Evolutionary conservation across 2,113 vertebrate genomes (phyloP), one percentile per base, ranked within the genome.

Genomic region (Ictalurus punctatus): DNA sequence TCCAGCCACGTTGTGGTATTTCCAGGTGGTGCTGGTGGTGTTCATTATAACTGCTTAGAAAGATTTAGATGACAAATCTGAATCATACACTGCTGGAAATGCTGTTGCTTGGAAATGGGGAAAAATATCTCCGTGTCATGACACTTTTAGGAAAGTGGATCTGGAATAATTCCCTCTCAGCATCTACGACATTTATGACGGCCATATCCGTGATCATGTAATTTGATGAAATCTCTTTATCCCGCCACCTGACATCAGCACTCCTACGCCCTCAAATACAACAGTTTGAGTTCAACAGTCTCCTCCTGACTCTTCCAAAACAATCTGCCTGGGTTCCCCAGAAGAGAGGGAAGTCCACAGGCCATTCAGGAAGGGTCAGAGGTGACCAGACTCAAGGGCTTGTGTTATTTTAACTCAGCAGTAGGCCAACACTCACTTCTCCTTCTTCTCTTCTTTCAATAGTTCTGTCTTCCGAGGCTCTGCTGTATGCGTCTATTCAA

Each of bases 381-480:
- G 93, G 92, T 93, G 90, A 90, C 90, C 86, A 90, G 89, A 87
- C 89, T 89, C 73, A 71, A 90, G 90, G 89, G 91, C 73, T 83
- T 84, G 71, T 94, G 92, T 94, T 95, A 90, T 94, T 93, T 17
- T 93, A 93, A 91, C 92, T 91, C 84, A 69, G 89, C 76, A 67
- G 85, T 83, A 40, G 85, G 61, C 88, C 84, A 91, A 65, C 90
- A 85, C 85, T 86, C 84, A 23, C 82, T 89, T 90, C 88, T 83
- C 10, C 19, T 87, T 86, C 73, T 89, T 81, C 67, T n/a, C 85
- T 83, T 89, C 0, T 0, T 19, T 90, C 48, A 86, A 90, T 84
- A 97, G 97, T 0, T 95, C 96, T 0, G 90, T 97, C 25, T 97
- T 97, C 80, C 94, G 91, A 0, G 97, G 97, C 48, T 97, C 97